Evolutionary conservation across 2,797 vertebrate species (phyloP), one percentile per base, ranked within the genome.

Genomic region (Aeoliscus strigatus): DNA sequence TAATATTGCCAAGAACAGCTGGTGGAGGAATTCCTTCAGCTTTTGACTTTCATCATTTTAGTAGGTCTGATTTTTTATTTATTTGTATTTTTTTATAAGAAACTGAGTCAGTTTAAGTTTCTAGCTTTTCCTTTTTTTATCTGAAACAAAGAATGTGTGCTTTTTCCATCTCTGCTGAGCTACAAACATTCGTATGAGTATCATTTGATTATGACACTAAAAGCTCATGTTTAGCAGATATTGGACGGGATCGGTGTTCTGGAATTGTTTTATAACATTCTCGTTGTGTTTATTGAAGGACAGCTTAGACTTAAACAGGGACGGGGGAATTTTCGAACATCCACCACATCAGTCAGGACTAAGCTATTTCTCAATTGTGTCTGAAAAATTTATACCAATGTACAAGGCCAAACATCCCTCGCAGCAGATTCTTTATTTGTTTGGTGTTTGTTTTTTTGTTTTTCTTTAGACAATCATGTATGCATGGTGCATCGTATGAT

Each of bases 401-500:
- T 11, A 27, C 13, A 36, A 18, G 42, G 17, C 11, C 23, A 27
- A 55, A 9, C 30, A 30, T 13, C 11, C 6, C 14, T 52, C 9
- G 10, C 11, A 28, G 27, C 11, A 36, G 16, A 11, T 4, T n/a
- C n/a, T n/a, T 14, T 47, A 9, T 33, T 7, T 15, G 25, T 10
- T 27, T 8, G 11, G 8, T 27, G 11, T 27, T 9, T 9, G 9
- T 27, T 7, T 23, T 8, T 14, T 34, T 15, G 23, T 55, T 54
- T 39, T 47, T 15, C 55, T 56, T 38, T 31, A 98, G 96, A 99
- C 75, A 98, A 96, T 64, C 96, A 98, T 0, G 95, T 96, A 29
- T 99, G 96, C 82, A 88, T 96, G 91, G 95, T 95, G 62, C 96
- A 99, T 69, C 89, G 93, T 30, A 98, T 99, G 95, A 95, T 98